Evolutionary conservation across 2,888 invertebrate genomes (phyloP).

Genomic region (Oscheius myriophilus): DNA sequence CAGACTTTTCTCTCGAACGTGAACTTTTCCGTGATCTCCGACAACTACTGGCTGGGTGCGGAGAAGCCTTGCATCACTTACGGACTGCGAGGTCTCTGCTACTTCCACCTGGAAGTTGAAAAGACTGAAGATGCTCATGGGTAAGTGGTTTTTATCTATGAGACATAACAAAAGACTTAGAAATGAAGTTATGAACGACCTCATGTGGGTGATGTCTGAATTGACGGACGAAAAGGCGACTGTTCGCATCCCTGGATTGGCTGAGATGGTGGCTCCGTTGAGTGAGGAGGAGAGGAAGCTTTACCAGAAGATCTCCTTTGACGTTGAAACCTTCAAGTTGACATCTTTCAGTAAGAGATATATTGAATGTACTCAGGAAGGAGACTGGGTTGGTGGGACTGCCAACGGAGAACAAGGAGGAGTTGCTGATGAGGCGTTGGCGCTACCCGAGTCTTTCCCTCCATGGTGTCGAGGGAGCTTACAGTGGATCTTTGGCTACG

Average conservation of each 20-base stretch:
- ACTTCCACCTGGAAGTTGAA: slow-evolving; percentile 85
- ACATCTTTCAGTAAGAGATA: slow-evolving; percentile 72
- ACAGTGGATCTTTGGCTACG: too few species aligned
- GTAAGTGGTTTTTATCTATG: slow-evolving; percentile 94
- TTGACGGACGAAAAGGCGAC: slow-evolving; percentile 87
- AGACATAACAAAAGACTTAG: slow-evolving; percentile 80
- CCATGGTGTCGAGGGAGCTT: slow-evolving; percentile 92
- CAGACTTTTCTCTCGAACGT: slow-evolving; percentile 75
- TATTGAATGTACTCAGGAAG: slow-evolving; percentile 73
- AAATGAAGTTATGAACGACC: slow-evolving; percentile 88
- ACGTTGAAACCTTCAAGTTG: slow-evolving; percentile 73
- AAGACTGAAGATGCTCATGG: slow-evolving; percentile 86
- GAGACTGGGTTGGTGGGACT: slow-evolving; percentile 79
- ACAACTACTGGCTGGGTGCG: slow-evolving; percentile 97
- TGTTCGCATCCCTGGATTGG: slow-evolving; percentile 79
- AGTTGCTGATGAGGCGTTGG: slow-evolving; percentile 93
- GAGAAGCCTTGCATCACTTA: slow-evolving; percentile 95
- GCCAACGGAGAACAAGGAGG: slow-evolving; percentile 79
- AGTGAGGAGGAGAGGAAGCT: slow-evolving; percentile 74
- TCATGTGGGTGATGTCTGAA: slow-evolving; percentile 85
- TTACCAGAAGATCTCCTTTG: slow-evolving; percentile 87
- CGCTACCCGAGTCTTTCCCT: slow-evolving; percentile 90
- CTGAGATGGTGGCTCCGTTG: slow-evolving; percentile 81
- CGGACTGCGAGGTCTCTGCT: slow-evolving; percentile 81
- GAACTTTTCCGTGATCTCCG: slow-evolving; percentile 95